phyloP scores from a whole-genome alignment of 1,140 invertebrate genomes.

The Stegodyphus mimosarum region DNA sequence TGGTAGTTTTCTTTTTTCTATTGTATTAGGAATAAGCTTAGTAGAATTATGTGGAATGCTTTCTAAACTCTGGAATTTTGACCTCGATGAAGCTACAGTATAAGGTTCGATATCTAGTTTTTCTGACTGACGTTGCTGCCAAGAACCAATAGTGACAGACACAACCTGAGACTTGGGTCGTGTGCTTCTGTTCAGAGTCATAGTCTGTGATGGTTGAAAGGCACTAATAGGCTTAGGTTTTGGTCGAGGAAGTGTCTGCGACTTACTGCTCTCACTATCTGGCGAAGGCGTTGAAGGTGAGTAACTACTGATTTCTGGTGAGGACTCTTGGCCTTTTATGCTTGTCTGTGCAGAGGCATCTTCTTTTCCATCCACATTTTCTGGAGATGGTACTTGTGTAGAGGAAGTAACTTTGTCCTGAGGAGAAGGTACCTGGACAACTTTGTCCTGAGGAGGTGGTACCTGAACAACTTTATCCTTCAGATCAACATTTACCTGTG shows the following conservation, averaged over 20 bases:
- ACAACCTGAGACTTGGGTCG: slow-evolving; percentile 38
- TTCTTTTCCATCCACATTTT: slow-evolving; percentile 38
- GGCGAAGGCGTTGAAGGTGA: slow-evolving; percentile 30
- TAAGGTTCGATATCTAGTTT: slow-evolving; percentile 27
- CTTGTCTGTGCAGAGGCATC: slow-evolving; percentile 52
- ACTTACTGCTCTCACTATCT: slow-evolving; percentile 50
- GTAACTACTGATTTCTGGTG: slow-evolving; percentile 30
- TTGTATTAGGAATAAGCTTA: slow-evolving; percentile 6
- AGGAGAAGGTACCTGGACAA: slow-evolving; percentile 38
- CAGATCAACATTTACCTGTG: slow-evolving; percentile 21
- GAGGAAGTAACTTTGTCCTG: slow-evolving; percentile 48
- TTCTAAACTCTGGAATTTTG: slow-evolving; percentile 55
- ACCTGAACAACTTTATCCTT: slow-evolving; percentile 39
- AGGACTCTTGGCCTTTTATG: slow-evolving; percentile 19
- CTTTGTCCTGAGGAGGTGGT: slow-evolving; percentile 38
- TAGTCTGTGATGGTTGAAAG: slow-evolving; percentile 31
- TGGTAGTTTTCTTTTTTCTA: slow-evolving; percentile 51
- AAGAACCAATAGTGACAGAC: slow-evolving; percentile 53
- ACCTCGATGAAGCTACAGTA: slow-evolving; percentile 51
- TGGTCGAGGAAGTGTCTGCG: slow-evolving; percentile 47
- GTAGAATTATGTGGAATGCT: slow-evolving; percentile 34
- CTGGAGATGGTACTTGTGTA: slow-evolving; percentile 36
- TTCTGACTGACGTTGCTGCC: slow-evolving; percentile 36
- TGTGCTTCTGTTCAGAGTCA: slow-evolving; percentile 34
- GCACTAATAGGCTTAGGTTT: slow-evolving; percentile 41